Evolutionary conservation across 2,888 invertebrate species (phyloP).

Genomic region (Diarsia dahlii): DNA sequence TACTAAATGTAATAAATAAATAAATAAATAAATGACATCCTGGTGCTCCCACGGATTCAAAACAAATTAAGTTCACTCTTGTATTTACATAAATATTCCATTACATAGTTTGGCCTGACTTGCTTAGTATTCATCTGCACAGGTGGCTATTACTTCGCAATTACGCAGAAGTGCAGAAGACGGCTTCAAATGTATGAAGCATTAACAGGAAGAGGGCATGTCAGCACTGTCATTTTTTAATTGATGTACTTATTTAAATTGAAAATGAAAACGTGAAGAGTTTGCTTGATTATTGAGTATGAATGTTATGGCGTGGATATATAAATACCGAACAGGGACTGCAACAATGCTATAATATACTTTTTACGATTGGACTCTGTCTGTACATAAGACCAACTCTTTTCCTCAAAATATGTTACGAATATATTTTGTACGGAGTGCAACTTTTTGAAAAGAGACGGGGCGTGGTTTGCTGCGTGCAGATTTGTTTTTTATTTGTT

Average conservation of each 20-base stretch:
- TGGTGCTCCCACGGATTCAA: conserved; percentile 27
- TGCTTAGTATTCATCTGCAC: conserved; percentile 38
- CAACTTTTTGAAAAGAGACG: conserved; percentile 4
- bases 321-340: not conserved
- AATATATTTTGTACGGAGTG: not conserved
- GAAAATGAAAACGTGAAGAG: conserved; percentile 27
- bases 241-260: conserved; percentile 24
- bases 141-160: conserved; percentile 11
- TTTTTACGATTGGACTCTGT: not conserved
- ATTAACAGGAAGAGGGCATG: conserved; percentile 34
- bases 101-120: conserved; percentile 25
- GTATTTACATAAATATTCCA: conserved; percentile 49
- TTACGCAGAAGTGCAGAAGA: conserved; percentile 43
- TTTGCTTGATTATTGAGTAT: conserved; percentile 18
- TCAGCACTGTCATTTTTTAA: conserved; percentile 29
- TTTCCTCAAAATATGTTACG: not conserved
- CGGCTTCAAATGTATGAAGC: conserved; percentile 31
- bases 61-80: conserved; percentile 37
- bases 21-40: too few relatives aligned
- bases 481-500: conserved; percentile 20
- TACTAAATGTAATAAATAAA: too few relatives aligned
- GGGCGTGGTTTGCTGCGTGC: not conserved
- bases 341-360: not conserved
- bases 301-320: not conserved
- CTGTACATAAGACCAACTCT: not conserved